phyloP scores from a whole-genome alignment of 1,140 invertebrate genomes.

The Yoshiicerus persimilis region DNA sequence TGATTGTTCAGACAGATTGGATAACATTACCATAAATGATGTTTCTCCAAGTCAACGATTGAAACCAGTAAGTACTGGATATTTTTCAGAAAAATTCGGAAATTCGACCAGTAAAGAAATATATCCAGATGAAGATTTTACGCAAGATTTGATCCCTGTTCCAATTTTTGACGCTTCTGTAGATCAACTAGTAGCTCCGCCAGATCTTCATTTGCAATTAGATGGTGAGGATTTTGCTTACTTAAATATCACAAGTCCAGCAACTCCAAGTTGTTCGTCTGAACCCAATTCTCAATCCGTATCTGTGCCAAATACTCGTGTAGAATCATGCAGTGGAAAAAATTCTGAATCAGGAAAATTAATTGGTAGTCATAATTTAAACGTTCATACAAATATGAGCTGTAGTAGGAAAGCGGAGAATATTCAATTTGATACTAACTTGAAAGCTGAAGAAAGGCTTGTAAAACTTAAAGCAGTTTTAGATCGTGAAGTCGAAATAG shows the following conservation, averaged over 20 bases:
- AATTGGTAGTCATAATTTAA: neutral
- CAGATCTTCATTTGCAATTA: neutral
- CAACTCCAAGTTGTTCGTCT: slow-evolving; percentile 23
- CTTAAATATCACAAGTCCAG: slow-evolving; percentile 27
- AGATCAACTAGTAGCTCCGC: neutral
- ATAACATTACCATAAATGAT: slow-evolving; percentile 27
- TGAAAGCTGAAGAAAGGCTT: slow-evolving; percentile 11
- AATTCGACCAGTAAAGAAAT: neutral
- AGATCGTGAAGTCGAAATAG: slow-evolving; percentile 57
- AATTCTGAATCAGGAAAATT: neutral
- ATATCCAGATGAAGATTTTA: neutral
- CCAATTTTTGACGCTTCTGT: neutral
- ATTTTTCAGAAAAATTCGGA: neutral
- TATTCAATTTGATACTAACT: neutral
- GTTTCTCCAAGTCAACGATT: slow-evolving; percentile 33
- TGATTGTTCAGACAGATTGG: slow-evolving; percentile 40
- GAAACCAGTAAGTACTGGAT: slow-evolving; percentile 28
- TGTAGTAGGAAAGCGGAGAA: neutral
- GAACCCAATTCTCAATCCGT: neutral
- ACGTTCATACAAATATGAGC: neutral
- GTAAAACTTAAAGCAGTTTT: slow-evolving; percentile 54
- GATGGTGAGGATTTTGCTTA: neutral
- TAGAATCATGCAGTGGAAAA: neutral
- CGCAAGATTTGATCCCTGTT: slow-evolving; percentile 45
- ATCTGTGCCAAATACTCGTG: neutral